Evolutionary conservation across 1,140 invertebrate species (phyloP), one percentile per base, ranked within the genome.

Genomic region (Drusus annulatus): DNA sequence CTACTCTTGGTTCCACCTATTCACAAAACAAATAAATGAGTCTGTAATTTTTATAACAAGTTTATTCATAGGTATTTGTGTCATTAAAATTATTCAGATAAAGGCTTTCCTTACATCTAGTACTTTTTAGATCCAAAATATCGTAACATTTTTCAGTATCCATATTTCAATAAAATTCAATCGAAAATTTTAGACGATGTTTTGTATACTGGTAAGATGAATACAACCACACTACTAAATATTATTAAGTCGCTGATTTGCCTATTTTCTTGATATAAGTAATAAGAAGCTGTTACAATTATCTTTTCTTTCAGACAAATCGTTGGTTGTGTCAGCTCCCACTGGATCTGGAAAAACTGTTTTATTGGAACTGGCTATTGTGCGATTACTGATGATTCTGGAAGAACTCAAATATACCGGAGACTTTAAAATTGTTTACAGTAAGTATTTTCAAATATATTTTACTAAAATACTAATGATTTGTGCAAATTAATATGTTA

Each of bases 281-380:
- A 36, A 36, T 36, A 36, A 36, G 36, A 45, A 45, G 13, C 36
- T 45, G 8, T 45, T 45, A 45, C 10, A 45, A 13, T 45, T 45
- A 13, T 45, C 8, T 51, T 76, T 63, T 54, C 54, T 19, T 68
- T 83, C 87, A 91, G 94, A 96, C 87, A 91, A 92, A 84, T 92
- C 93, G 5, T 84, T 96, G 62, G 93, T 96, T 6, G 91, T 96
- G 3, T 93, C 93, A 80, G 94, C 95, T 16, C 95, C 95, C 0
- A 96, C 95, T 16, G 95, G 95, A 36, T 94, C 94, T 16, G 95
- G 95, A 36, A 97, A 96, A 89, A 96, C 95, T 0, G 93, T 92
- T 31, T 88, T 96, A 28, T 95, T 96, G 89, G 95, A 96, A 90
- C 87, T 96, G 84, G 94, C 94, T 0, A 94, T 96, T 60, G 87